Base-by-base conservation (phyloP, 2,888 invertebrate species). In the Silvanus unidentatus region DNA sequence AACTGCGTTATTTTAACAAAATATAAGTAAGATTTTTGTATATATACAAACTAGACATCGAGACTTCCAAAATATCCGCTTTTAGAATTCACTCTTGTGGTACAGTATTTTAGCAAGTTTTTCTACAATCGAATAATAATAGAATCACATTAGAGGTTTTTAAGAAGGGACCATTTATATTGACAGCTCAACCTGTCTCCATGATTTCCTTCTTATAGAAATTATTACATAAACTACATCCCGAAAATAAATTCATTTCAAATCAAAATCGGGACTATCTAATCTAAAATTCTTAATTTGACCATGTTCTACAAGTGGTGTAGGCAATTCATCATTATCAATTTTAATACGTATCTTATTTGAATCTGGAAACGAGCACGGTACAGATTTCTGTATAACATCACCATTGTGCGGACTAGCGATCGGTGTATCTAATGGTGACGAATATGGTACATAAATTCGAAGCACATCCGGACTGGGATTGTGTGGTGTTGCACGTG, bases 371-470 rank as follows among this genome's bases (percentile, higher is more conserved):
- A 77, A 75, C 6, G 79, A 72, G 29, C 79, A 77, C 13, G 75
- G 77, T 39, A 73, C 63, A 41, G 71, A 71, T 53, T 73, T 72
- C 44, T 71, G 69, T 35, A 15, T 3, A 6, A 55, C 39, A 44
- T 65, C 61, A 64, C 75, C 60, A 39, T 22, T 79, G 39, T 77
- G 77, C 50, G 75, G 75, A 67, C 54, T 77, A 62, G 68, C 74
- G 60, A 64, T 73, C 56, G 56, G 79, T 62, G 65, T 72, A 42
- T 77, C 78, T 1, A 78, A 64, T 9, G 79, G 80, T n/a, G 79
- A 78, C n/a, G 79, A 78, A 69, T 87, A 88, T 1, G 87, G 86
- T 42, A 88, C 88, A 69, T 86, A 88, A 53, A 88, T 88, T 48
- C 88, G 77, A 40, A 88, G 80, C 37, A 87, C 79, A 68, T 88